A percentile compares a stretch with the other conserved stretches of the same genome.
Conservation (phyloP, 2,113 vertebrate genomes). For the Mellivora capensis region DNA sequence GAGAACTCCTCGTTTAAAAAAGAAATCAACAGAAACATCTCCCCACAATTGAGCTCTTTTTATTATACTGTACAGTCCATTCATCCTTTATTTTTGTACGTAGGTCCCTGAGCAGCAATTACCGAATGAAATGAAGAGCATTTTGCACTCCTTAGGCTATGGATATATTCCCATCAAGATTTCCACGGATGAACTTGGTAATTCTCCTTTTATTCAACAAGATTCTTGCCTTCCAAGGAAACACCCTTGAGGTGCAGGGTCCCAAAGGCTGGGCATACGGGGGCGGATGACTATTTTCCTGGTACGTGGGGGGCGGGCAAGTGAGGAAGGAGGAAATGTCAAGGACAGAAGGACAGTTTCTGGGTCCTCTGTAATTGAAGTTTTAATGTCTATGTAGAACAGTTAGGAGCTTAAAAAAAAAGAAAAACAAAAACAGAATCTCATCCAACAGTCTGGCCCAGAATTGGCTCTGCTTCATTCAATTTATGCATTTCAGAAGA, state of each 20-base stretch:
- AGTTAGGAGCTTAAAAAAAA: slow-evolving; percentile 6
- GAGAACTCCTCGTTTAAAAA: neutral
- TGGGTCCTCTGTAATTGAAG: slow-evolving; percentile 1
- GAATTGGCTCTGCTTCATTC: slow-evolving; percentile 43
- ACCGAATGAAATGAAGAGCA: neutral
- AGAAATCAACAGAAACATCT: neutral
- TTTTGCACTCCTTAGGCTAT: neutral
- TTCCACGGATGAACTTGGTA: neutral
- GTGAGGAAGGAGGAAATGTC: neutral
- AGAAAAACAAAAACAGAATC: neutral
- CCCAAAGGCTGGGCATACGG: neutral
- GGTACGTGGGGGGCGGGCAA: neutral
- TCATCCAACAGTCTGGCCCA: neutral
- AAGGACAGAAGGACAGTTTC: slow-evolving; percentile 26
- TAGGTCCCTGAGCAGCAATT: neutral
- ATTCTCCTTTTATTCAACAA: neutral
- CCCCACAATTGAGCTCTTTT: neutral
- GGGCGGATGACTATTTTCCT: neutral
- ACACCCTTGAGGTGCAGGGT: neutral
- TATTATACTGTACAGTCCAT: neutral
- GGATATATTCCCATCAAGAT: neutral
- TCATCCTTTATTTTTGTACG: neutral
- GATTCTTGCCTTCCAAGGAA: neutral
- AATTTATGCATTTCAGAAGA: slow-evolving; percentile 52
- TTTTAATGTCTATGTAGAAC: slow-evolving; percentile 56